Percentiles rank a stretch among this genome's conserved stretches.
phyloP scores from a whole-genome alignment of 2,113 vertebrate genomes.

The Amazona vittata region DNA sequence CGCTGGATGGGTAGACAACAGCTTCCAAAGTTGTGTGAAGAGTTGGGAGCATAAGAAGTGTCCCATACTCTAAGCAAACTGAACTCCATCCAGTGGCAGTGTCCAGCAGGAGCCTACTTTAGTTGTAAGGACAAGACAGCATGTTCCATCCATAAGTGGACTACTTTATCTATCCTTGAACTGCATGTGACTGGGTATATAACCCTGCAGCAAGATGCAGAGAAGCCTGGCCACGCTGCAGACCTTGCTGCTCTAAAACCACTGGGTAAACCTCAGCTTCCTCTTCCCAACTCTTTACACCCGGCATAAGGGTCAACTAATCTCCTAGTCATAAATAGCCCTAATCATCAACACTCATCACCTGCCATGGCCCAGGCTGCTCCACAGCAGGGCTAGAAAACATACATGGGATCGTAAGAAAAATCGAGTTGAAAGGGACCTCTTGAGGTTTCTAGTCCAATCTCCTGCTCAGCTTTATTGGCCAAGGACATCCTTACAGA shows the following conservation, averaged over 20 bases:
- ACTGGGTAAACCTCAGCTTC: not conserved
- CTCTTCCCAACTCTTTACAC: not conserved
- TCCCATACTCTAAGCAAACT: not conserved
- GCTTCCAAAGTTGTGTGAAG: not conserved
- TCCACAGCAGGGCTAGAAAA: not conserved
- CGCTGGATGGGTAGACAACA: not conserved
- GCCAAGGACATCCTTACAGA: not conserved
- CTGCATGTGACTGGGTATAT: not conserved
- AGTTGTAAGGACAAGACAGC: not conserved
- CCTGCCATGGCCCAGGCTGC: not conserved
- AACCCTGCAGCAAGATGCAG: not conserved
- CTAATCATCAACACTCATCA: too few species aligned
- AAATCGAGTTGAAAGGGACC: not conserved
- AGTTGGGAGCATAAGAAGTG: not conserved
- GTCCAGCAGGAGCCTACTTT: not conserved
- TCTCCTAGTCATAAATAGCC: not conserved
- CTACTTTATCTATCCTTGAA: not conserved
- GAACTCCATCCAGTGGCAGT: not conserved
- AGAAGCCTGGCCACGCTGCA: not conserved
- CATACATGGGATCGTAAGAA: fast-evolving
- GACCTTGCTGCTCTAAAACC: not conserved
- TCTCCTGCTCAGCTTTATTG: not conserved
- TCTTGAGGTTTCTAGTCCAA: not conserved
- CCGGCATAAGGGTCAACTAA: not conserved
- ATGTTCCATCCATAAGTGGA: fast-evolving